Evolutionary conservation across 2,888 invertebrate genomes (phyloP).

Genomic region (Ochropleura plecta): DNA sequence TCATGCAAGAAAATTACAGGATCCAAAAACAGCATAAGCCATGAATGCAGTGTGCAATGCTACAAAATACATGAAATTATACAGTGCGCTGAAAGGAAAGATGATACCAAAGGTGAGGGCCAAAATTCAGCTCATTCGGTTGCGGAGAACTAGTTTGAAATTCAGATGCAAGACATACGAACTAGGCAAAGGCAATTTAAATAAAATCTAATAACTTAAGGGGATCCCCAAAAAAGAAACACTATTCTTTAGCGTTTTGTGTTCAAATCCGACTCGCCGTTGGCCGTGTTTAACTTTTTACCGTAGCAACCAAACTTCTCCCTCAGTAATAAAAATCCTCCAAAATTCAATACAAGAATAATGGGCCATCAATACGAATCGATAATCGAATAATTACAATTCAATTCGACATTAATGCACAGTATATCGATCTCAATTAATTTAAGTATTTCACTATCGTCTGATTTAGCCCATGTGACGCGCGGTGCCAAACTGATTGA

Average conservation of each 20-base stretch:
- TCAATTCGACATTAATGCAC: neutral
- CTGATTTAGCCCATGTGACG: constrained; percentile 38
- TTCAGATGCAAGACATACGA: no score
- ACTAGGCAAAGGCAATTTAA: no score
- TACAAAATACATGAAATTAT: no score
- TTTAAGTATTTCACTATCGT: neutral
- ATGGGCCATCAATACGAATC: constrained; percentile 4
- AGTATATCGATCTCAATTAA: constrained; percentile 29
- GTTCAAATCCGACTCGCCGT: neutral
- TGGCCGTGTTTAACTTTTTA: neutral
- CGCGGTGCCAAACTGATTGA: constrained; percentile 65
- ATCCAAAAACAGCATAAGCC: no score
- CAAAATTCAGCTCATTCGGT: no score
- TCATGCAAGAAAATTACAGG: no score
- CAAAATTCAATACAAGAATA: constrained; percentile 8
- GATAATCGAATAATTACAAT: constrained; percentile 43
- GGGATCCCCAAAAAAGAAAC: neutral
- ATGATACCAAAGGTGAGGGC: no score
- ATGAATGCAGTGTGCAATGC: no score
- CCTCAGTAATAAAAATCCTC: neutral
- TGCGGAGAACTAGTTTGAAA: no score
- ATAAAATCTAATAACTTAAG: neutral
- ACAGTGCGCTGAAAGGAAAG: no score
- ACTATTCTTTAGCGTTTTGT: neutral
- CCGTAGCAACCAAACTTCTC: neutral